Percentiles rank a stretch among this genome's conserved stretches.
Evolutionary conservation across 2,113 vertebrate genomes (phyloP).

Genomic region (Chinchilla lanigera): DNA sequence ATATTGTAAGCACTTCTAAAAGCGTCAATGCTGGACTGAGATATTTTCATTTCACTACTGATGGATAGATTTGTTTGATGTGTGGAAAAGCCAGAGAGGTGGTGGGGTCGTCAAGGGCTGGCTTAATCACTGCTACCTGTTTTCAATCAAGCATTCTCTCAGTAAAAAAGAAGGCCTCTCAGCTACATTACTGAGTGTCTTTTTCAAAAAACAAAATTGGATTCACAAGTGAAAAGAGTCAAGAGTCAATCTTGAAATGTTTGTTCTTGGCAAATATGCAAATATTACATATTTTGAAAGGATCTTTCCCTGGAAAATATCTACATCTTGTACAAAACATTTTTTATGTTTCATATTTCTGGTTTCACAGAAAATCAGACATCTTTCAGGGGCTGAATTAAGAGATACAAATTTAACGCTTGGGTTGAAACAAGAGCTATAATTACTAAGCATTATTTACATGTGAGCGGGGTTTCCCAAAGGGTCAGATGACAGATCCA

Average conservation of each 20-base stretch:
- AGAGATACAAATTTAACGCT: neutral
- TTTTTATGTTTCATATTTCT: neutral
- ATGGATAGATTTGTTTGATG: neutral
- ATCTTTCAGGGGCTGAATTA: neutral
- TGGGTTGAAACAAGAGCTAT: neutral
- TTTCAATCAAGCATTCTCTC: neutral
- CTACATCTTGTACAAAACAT: neutral
- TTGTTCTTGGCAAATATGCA: neutral
- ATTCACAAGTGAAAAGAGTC: neutral
- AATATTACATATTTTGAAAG: neutral
- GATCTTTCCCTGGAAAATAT: neutral
- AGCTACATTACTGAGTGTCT: neutral
- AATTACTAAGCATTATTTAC: neutral
- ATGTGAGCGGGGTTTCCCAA: neutral
- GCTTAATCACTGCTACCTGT: neutral
- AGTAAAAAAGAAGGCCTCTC: neutral
- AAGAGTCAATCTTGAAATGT: neutral
- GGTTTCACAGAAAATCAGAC: neutral
- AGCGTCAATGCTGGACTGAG: neutral
- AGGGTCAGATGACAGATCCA: neutral
- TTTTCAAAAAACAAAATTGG: neutral
- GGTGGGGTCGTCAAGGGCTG: neutral
- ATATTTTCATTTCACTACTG: neutral
- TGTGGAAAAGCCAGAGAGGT: neutral
- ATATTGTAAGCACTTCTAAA: neutral